Base-by-base conservation (phyloP, 2,113 vertebrate genomes). In the Crotophaga sulcirostris region DNA sequence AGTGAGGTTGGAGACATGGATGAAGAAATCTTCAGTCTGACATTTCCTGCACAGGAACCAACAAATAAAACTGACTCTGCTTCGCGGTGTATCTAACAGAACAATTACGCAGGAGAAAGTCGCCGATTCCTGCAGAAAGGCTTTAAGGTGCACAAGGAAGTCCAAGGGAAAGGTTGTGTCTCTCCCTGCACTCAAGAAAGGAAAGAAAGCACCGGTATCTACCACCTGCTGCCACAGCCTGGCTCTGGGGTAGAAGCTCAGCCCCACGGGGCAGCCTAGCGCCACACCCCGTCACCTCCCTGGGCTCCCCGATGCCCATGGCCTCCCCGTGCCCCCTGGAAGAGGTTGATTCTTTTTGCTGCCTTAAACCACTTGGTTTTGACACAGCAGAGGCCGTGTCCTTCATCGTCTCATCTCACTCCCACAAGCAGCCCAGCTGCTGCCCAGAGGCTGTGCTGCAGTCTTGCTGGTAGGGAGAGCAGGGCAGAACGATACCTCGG, bases 241-340 rank as follows among this genome's bases (percentile, higher is more conserved):
- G 44, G 29, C 31, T 69, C 62, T 60, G 24, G 38, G 17, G n/a
- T 19, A 29, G 69, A 36, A 76, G 42, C 1, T 1, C 31, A 38
- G 49, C 2, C 33, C 20, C 25, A 25, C 2, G 0, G 4, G 16
- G 13, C 51, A 77, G 45, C 38, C 11, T 16, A 79, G n/a, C 11
- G 1, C 29, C 0, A 2, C 5, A 24, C 42, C 33, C 20, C 1
- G 0, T 47, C 28, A n/a, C 14, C 17, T 51, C 56, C 56, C 44
- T 6, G 8, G 33, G 38, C 10, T 69, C 20, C 52, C 36, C 1
- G 40, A 42, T 42, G 40, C 40, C 40, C 40, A 42, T 42, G 24
- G 21, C 0, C 1, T 36, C 28, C 49, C 23, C 0, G 0, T 8
- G 9, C 26, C 38, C 21, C 44, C 44, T 45, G 44, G 14, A 45